Percentiles rank a stretch among this genome's conserved stretches.
These are phyloP conservation scores for Odontamblyopus rebecca DNA, from an alignment of 2,797 vertebrate genomes.

Conservation along the genomic window DNA sequence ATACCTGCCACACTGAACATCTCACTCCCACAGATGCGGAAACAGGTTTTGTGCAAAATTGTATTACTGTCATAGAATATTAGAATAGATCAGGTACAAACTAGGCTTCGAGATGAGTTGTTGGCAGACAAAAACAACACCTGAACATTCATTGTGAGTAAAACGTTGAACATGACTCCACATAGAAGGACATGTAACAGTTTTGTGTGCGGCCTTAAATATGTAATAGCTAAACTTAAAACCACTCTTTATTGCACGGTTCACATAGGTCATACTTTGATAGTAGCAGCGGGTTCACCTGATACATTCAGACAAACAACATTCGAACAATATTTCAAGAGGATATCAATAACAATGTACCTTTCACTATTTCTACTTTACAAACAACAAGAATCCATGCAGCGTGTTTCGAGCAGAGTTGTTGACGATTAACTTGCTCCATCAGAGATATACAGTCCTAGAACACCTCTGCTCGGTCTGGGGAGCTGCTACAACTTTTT, in stretches of 20 bases:
- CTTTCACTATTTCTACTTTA: not conserved
- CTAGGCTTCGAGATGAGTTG: not conserved
- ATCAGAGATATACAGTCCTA: constrained; percentile 12
- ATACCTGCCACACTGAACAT: not conserved
- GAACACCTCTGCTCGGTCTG: constrained; percentile 22
- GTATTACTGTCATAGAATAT: not conserved
- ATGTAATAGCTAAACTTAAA: too few species aligned
- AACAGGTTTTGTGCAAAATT: not conserved
- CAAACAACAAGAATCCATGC: not conserved
- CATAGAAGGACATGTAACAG: not conserved
- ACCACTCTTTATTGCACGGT: too few species aligned
- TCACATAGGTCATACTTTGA: not conserved
- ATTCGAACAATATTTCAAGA: not conserved
- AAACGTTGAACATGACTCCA: too few species aligned
- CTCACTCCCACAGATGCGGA: not conserved
- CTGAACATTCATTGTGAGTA: too few species aligned
- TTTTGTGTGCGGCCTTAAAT: not conserved
- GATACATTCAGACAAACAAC: not conserved
- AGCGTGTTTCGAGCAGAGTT: not conserved
- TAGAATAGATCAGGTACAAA: not conserved
- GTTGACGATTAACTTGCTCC: constrained; percentile 7
- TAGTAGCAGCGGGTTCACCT: not conserved
- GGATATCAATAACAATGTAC: not conserved
- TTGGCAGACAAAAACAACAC: not conserved
- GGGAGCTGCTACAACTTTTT: constrained; percentile 29